Base-by-base conservation (phyloP, 2,113 vertebrate species). In the Nesospiza acunhae region DNA sequence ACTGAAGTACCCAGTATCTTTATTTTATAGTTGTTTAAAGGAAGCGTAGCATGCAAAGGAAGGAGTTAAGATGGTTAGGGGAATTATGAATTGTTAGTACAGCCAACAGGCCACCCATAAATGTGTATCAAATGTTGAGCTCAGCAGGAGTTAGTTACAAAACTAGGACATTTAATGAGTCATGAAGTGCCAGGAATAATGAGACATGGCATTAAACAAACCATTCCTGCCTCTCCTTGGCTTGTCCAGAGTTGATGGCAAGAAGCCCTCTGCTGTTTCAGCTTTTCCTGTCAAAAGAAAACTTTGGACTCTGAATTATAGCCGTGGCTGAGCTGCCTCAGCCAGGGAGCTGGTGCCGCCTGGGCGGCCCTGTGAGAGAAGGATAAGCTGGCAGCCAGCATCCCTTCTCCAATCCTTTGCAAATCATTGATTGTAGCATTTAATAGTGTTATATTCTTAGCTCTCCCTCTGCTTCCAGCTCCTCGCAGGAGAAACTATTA, bases 161-260 rank as follows among this genome's bases (percentile, higher is more conserved):
- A 96, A 93, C 92, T 93, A 84, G 92, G 93, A 94, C 92, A 88
- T 59, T 94, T 96, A 95, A 94, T 96, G 95, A 96, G 87, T 90
- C 90, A 88, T 94, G 87, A 91, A 94, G 63, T 83, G 46, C 82
- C 64, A 92, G 75, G 87, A 86, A 94, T 96, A 96, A 96, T 90
- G 90, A 96, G 75, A 90, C 67, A 74, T 6, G 5, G 75, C 92
- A 93, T 93, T 94, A 95, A 96, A 92, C 90, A 96, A 96, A 69
- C 79, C 68, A 86, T 96, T 95, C 87, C 75, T 94, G 67, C 84
- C 59, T 95, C 79, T 93, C 72, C 75, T 95, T 94, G 50, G 63
- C 63, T 94, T 76, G 87, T 91, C 85, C 79, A 94, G 90, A 88
- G 79, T 77, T 0, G 0, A 87, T 95, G 92, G 93, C 91, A 95